Base-by-base conservation (phyloP, 1,140 invertebrate genomes). In the Hycleus phaleratus region DNA sequence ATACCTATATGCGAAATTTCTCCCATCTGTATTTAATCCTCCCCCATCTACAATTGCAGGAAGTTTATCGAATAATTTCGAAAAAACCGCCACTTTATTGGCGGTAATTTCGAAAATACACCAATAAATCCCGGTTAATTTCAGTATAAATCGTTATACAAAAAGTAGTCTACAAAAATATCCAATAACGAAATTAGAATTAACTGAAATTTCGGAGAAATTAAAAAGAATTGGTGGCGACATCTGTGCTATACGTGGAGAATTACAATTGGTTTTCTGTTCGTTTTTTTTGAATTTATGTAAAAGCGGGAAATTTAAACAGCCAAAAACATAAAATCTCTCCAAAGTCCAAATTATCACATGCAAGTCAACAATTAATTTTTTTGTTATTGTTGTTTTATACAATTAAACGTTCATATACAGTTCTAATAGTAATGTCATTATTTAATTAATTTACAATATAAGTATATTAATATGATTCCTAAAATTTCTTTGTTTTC, bases 301-400 rank as follows among this genome's bases (percentile, higher is more conserved):
- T 42, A 24, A 39, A 56, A 49, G 55, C 55, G 55, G 55, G 55
- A 49, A 55, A 52, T 56, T 50, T 56, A 55, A 68, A 70, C 65
- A 68, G 63, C 63, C 32, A 32, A 32, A 60, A 67, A 67, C 65
- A 67, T 67, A 68, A 68, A 61, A 67, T 65, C 58, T 56, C 32
- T 32, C 32, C 32, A 25, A 58, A 56, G 47, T 68, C 56, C 18
- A 18, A 56, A 32, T 48, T 70, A 68, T 68, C 66, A 70, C 64
- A 70, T 70, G 68, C 68, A 70, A 66, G 61, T 67, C 59, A 68
- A 66, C 60, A 63, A 66, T 63, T 45, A 65, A 63, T 32, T 32
- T 4, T 4, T 32, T 32, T 32, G 32, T 32, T 32, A 5, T 32
- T 7, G 50, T 64, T 65, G 49, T 63, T 61, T 65, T 45, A 49